Evolutionary conservation across 2,888 invertebrate species (phyloP), one percentile per base, ranked within the genome.

Genomic region (Fragum sueziense): DNA sequence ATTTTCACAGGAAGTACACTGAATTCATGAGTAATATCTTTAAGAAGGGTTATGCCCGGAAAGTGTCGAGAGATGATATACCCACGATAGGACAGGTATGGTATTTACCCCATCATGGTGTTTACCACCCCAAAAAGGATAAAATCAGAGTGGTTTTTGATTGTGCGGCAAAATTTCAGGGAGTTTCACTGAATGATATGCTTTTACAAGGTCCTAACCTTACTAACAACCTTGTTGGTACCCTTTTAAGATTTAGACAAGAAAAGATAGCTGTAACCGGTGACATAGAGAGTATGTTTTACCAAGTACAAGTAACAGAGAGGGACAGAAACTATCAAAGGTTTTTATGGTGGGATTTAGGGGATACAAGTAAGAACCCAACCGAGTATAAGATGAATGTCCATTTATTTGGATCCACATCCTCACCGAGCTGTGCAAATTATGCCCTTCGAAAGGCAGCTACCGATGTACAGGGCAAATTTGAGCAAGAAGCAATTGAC

Each of bases 141-240:
- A n/a, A n/a, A n/a, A n/a, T n/a, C n/a, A n/a, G n/a, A n/a, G n/a
- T n/a, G n/a, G n/a, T n/a, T n/a, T n/a, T n/a, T n/a, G n/a, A n/a
- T n/a, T n/a, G n/a, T n/a, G n/a, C n/a, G 0, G 76, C 80, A 31
- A 33, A 27, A 20, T 84, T 27, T 20, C 20, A 34, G 1, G 69
- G 51, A 17, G 17, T 9, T 29, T 62, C 47, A 17, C 37, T 83
- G n/a, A 83, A 83, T 52, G 29, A 61, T 2, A 61, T 65, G 51
- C 62, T 86, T 22, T 54, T 86, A n/a, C 31, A 11, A 11, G 85
- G 84, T 22, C 85, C 85, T 20, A 80, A 86, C 51, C 47, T 84
- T 29, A 81, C 85, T 2, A 85, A 85, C 65, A 61, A 34, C 11
- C 59, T 86, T 2, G n/a, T 84, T 33, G 80, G 84, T 22, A 84